A percentile compares a stretch with the other conserved stretches of the same genome.
These are phyloP conservation scores for Anas platyrhynchos DNA, from an alignment of 2,113 vertebrate genomes.

Conservation along the genomic window DNA sequence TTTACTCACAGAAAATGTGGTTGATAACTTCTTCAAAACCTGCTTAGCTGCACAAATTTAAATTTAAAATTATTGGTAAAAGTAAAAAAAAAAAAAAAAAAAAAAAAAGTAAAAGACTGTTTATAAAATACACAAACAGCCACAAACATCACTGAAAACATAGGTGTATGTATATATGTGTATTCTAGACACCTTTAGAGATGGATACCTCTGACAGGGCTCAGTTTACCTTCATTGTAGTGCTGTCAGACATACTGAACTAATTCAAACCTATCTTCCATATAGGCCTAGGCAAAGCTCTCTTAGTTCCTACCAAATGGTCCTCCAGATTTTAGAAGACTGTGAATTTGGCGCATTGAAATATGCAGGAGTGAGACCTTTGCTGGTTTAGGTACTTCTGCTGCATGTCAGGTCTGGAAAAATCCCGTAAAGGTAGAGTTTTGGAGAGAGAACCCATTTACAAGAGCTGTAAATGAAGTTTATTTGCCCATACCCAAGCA, in stretches of 20 bases:
- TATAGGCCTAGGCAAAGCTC: neutral
- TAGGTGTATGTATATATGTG: fast-evolving
- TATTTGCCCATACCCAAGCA: neutral
- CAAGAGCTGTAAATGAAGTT: neutral
- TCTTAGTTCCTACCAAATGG: neutral
- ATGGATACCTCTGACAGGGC: fast-evolving
- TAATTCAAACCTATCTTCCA: neutral
- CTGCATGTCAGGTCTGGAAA: fast-evolving
- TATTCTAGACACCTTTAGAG: neutral
- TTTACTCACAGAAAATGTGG: neutral
- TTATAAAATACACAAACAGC: neutral
- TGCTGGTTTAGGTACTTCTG: neutral
- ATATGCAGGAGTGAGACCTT: neutral
- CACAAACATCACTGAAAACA: neutral
- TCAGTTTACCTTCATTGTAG: neutral
- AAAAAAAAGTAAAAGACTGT: too few relatives aligned
- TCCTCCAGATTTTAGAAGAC: neutral
- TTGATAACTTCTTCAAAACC: neutral
- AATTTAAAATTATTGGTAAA: neutral
- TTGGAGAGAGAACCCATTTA: neutral
- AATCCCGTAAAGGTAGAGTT: neutral
- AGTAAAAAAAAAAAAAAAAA: too few relatives aligned
- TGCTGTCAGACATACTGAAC: neutral
- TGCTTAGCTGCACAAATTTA: neutral
- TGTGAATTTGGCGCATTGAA: neutral